phyloP scores from a whole-genome alignment of 2,797 vertebrate genomes.

The Sebastes trivittatus region DNA sequence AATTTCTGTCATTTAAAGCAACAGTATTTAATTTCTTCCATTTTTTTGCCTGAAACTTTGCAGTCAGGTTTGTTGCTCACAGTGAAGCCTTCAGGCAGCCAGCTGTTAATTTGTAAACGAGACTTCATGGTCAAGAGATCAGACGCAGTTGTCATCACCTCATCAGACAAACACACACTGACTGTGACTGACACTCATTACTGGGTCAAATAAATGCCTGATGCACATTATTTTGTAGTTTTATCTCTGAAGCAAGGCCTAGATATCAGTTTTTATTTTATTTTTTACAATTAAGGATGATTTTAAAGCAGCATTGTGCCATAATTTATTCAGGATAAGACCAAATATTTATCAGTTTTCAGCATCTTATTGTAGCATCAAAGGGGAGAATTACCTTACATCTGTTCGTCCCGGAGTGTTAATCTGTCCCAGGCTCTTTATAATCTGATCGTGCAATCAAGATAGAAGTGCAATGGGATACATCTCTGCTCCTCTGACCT shows the following conservation, averaged over 20 bases:
- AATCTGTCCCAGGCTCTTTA: conserved; percentile 49
- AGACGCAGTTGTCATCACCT: conserved; percentile 74
- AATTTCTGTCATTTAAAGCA: background rate
- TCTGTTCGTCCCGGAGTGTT: conserved; percentile 53
- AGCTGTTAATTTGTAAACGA: conserved; percentile 73
- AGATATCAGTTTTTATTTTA: background rate
- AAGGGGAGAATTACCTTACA: conserved; percentile 59
- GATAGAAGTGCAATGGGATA: conserved; percentile 60
- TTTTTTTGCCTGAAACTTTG: conserved; percentile 31
- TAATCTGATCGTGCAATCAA: conserved; percentile 68
- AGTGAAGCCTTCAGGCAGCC: conserved; percentile 24
- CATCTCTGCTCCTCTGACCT: conserved; percentile 73
- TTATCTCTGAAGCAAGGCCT: background rate
- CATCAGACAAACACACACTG: conserved; percentile 48
- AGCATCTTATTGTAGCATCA: conserved; percentile 19
- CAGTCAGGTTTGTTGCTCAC: conserved; percentile 4
- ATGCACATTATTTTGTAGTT: background rate
- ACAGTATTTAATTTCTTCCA: background rate
- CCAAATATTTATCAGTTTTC: background rate
- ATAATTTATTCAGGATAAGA: background rate
- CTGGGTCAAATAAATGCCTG: background rate
- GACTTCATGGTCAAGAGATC: conserved; percentile 64
- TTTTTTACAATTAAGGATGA: background rate
- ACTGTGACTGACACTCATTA: conserved; percentile 58
- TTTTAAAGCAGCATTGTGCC: background rate